Base-by-base conservation (phyloP, 2,888 invertebrate genomes). In the Melolontha melolontha region DNA sequence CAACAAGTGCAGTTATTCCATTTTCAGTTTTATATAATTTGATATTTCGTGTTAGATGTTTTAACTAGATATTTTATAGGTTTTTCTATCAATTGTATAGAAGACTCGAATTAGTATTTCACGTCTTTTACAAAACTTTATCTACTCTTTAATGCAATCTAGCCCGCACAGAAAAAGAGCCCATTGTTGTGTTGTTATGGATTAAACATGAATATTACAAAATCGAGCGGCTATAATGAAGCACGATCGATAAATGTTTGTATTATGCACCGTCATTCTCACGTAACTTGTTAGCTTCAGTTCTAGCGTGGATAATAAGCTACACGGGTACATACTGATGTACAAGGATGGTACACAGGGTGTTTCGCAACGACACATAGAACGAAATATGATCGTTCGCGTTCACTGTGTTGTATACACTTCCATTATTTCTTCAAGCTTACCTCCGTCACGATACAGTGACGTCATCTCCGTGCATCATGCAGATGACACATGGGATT, bases 401-500 rank as follows among this genome's bases (percentile, higher is more conserved):
- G 22, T 4, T 22, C 17, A 34, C 17, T 10, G 34, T 34, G 34
- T 14, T n/a, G 11, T 27, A 47, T 47, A 8, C 29, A 12, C 47
- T 16, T 47, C 4, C 14, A 47, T 44, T 62, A 34, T 62, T 62
- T 10, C 59, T 47, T 62, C 29, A 34, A 34, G 34, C 44, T 62
- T 62, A 62, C 59, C 59, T 62, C 49, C 59, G 47, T 62, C 47
- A 47, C 59, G 39, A 62, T 47, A 29, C 27, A 47, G 54, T 65
- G 65, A 65, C 65, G 65, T 65, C 65, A 65, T 54, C 54, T 41
- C 47, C 47, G 47, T 47, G 59, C 47, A 62, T 62, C 59, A 62
- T 62, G 59, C 47, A 62, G 59, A 62, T 62, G 59, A 34, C 59
- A 62, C 59, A 62, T 62, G 59, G 59, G 59, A 62, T 62, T 62